Percentiles rank a stretch among this genome's conserved stretches.
Conservation (phyloP, 2,888 invertebrate genomes). For the Pyralis farinalis region DNA sequence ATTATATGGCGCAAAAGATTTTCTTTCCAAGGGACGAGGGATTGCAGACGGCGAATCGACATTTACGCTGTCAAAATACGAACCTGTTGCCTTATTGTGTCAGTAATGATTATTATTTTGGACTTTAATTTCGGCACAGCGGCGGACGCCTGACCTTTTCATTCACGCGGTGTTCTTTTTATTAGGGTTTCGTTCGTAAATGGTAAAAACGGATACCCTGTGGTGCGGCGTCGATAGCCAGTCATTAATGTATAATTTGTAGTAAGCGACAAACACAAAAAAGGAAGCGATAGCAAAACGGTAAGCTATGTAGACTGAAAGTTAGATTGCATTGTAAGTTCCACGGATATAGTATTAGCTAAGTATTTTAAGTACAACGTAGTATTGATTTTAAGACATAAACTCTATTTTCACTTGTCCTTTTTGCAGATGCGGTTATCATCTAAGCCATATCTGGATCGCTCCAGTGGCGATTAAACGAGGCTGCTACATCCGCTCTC, state of each 20-base stretch:
- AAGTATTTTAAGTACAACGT: too few relatives aligned
- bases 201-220: background rate
- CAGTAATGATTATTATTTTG: constrained; percentile 65
- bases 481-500: constrained; percentile 73
- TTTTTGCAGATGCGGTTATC: constrained; percentile 61
- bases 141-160: constrained; percentile 70
- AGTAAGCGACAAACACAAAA: too few relatives aligned
- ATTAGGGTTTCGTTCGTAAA: constrained; percentile 18
- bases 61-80: constrained; percentile 25
- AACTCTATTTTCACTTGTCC: too few relatives aligned
- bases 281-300: too few relatives aligned
- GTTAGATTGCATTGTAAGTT: too few relatives aligned
- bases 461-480: constrained; percentile 42
- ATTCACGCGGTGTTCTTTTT: constrained; percentile 51
- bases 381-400: too few relatives aligned
- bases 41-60: constrained; percentile 27
- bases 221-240: too few relatives aligned
- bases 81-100: constrained; percentile 25
- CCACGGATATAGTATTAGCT: too few relatives aligned
- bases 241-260: too few relatives aligned
- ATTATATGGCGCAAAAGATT: constrained; percentile 25
- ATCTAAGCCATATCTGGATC: constrained; percentile 63
- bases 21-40: constrained; percentile 4
- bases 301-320: too few relatives aligned
- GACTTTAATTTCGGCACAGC: constrained; percentile 64